Conservation (phyloP, 1,140 invertebrate genomes). For the Sitophilus oryzae region DNA sequence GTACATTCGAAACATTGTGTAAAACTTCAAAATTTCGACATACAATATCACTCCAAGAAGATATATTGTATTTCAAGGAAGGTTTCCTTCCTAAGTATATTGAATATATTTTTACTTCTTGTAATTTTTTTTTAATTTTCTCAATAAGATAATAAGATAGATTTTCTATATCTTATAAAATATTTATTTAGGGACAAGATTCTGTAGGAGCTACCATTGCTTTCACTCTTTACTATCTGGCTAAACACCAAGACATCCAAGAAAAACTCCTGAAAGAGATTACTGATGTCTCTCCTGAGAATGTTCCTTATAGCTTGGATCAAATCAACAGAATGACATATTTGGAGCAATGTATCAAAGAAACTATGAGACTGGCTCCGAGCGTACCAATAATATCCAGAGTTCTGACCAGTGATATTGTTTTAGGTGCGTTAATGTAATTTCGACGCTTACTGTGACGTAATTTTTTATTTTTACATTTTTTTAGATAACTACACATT, state of each 20-base stretch:
- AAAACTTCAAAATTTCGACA: too few species aligned
- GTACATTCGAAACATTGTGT: too few species aligned
- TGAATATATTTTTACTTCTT: too few species aligned
- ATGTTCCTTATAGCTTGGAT: conserved; percentile 24
- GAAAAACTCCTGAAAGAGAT: conserved; percentile 53
- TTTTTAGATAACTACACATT: conserved; percentile 34
- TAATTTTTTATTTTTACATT: background rate
- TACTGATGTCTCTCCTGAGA: conserved; percentile 9
- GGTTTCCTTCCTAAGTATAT: too few species aligned
- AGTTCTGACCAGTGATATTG: conserved; percentile 52
- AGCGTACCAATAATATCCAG: conserved; percentile 61
- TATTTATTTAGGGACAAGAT: conserved; percentile 63
- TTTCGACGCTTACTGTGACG: too few species aligned
- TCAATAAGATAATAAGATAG: too few species aligned
- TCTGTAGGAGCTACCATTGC: conserved; percentile 60
- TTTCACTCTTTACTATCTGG: conserved; percentile 55
- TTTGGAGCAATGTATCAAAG: conserved; percentile 64
- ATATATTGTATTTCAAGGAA: too few species aligned
- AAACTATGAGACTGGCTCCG: conserved; percentile 59
- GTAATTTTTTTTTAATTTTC: too few species aligned
- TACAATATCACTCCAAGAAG: too few species aligned
- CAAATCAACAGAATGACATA: conserved; percentile 58
- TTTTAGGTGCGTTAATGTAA: conserved; percentile 10
- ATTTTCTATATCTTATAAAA: background rate
- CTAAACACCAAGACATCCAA: conserved; percentile 57